Conservation (phyloP, 2,113 vertebrate species). For the Oreotrochilus melanogaster region DNA sequence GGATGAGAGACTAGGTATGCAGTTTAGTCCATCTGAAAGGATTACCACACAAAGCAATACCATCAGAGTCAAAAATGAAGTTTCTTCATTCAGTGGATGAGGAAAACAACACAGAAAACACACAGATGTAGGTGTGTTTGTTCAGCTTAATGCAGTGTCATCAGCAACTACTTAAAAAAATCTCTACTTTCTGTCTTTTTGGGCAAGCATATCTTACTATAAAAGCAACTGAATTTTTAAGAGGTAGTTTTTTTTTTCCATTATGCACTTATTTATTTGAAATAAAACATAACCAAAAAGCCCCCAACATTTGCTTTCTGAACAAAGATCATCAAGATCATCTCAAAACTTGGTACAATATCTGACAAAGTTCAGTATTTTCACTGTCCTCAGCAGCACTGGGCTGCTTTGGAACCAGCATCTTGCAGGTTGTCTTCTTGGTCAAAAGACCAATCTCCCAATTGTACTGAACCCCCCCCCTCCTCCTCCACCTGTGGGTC, state of each 20-base stretch:
- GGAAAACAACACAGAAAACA: too few relatives aligned
- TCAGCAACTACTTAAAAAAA: slow-evolving; percentile 56
- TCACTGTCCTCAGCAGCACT: slow-evolving; percentile 68
- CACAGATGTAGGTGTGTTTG: slow-evolving; percentile 49
- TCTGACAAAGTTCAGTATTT: slow-evolving; percentile 65
- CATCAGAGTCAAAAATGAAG: background rate
- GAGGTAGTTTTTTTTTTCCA: slow-evolving; percentile 84
- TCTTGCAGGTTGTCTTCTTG: slow-evolving; percentile 52
- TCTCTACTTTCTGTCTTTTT: slow-evolving; percentile 35
- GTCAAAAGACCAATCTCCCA: slow-evolving; percentile 94
- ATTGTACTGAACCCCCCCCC: slow-evolving; percentile 92
- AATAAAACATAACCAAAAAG: slow-evolving; percentile 71
- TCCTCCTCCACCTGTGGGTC: slow-evolving; percentile 93
- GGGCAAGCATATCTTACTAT: slow-evolving; percentile 64
- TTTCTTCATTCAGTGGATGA: slow-evolving; percentile 40
- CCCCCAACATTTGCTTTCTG: slow-evolving; percentile 61
- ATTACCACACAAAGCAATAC: slow-evolving; percentile 3
- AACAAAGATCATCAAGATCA: slow-evolving; percentile 67
- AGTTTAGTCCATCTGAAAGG: background rate
- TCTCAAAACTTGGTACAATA: slow-evolving; percentile 66
- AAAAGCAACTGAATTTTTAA: slow-evolving; percentile 80
- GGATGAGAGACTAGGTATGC: background rate
- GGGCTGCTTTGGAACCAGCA: slow-evolving; percentile 71
- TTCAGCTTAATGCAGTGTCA: slow-evolving; percentile 64
- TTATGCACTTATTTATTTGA: slow-evolving; percentile 81